Evolutionary conservation across 2,113 vertebrate genomes (phyloP).

Genomic region (Amazona vittata): DNA sequence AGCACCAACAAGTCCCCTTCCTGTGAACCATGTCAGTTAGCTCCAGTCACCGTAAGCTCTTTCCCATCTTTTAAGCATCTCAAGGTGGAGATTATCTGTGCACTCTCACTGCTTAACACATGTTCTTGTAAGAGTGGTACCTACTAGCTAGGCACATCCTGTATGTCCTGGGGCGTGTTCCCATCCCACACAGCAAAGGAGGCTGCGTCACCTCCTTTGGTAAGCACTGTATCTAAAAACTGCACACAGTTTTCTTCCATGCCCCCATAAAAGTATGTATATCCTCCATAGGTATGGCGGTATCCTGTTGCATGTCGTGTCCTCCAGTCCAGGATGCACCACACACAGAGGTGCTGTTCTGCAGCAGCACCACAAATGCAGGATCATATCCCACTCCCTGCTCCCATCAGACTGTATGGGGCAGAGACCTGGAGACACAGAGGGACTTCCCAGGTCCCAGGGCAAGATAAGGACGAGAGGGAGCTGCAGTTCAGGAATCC

Average conservation of each 20-base stretch:
- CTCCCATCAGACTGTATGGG: background rate
- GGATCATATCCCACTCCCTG: fast-evolving
- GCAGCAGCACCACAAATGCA: background rate
- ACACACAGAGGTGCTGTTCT: background rate
- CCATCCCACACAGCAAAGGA: background rate
- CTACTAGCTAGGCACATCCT: background rate
- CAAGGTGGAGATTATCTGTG: background rate
- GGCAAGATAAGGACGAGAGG: background rate
- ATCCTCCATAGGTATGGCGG: background rate
- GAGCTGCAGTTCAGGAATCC: background rate
- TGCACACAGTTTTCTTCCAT: background rate
- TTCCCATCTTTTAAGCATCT: background rate
- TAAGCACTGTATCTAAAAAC: background rate
- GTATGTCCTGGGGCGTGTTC: background rate
- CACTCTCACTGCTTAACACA: background rate
- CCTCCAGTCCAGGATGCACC: background rate
- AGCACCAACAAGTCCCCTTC: background rate
- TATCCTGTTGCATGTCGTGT: background rate
- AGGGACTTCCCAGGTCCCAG: background rate
- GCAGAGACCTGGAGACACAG: background rate
- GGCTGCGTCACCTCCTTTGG: background rate
- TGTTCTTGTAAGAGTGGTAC: background rate
- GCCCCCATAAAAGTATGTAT: fast-evolving
- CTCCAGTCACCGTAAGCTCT: background rate
- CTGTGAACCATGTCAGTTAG: background rate